Base-by-base conservation (phyloP, 1,140 invertebrate species). In the Plodia interpunctella region DNA sequence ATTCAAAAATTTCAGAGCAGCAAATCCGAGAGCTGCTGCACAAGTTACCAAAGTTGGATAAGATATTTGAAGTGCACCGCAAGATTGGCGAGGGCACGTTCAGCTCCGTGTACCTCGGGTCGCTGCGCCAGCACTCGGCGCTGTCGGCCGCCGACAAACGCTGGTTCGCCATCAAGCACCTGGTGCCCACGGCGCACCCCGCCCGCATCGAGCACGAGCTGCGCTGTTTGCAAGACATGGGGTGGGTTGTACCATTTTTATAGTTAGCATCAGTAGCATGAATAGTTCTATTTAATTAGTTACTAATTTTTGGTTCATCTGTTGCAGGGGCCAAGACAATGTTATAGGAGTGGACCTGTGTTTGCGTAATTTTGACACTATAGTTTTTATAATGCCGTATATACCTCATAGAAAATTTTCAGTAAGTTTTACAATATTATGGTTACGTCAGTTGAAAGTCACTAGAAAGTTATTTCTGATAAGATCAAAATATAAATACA, bases 351-450 rank as follows among this genome's bases (percentile, higher is more conserved):
- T 97, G 55, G 92, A 95, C 69, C 90, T 95, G 54, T 97, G 95
- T 80, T 84, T 97, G 38, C 91, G 96, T 62, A 92, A 94, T 66
- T 91, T 92, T 62, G 95, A 97, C 65, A 94, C 96, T 67, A 93
- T 97, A 61, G 95, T 96, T 35, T 96, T 98, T 87, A 92, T 97
- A 35, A 98, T 98, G 97, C 96, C 96, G 18, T 97, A 95, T 85
- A 94, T 98, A 91, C 92, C 92, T 60, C 97, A 98, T 82, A 92
- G 93, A 60, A 93, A 92, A 78, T 96, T 97, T 88, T 91, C 91
- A 72, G 95, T 96, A 90, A 93, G 92, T 91, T 63, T 55, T 60
- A 55, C 15, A 25, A 17, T 2, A 11, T 35, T 5, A 13, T 35
- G n/a, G n/a, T n/a, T n/a, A n/a, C n/a, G n/a, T n/a, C n/a, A n/a